A percentile compares a stretch with the other conserved stretches of the same genome.
These are phyloP conservation scores for Bacillus rossius DNA, from an alignment of 1,140 invertebrate species.

Conservation along the genomic window DNA sequence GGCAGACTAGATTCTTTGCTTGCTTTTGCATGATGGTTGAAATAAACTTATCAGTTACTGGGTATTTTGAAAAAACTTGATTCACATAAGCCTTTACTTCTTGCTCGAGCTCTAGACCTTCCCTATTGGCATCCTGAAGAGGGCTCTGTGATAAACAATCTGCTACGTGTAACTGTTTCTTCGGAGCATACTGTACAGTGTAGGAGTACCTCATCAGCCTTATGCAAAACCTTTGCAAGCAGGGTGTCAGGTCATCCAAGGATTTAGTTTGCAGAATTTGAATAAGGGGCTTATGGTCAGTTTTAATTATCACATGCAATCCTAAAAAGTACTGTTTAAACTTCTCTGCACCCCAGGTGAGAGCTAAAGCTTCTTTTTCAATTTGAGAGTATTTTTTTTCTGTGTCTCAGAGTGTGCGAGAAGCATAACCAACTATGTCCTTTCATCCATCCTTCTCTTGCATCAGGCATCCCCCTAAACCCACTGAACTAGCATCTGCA, in stretches of 20 bases:
- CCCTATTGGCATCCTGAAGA: background rate
- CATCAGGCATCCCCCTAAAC: too few species aligned
- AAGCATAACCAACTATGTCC: conserved; percentile 29
- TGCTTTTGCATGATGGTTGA: background rate
- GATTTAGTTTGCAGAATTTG: conserved; percentile 24
- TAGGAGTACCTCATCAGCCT: too few species aligned
- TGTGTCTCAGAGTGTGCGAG: conserved; percentile 25
- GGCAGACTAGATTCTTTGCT: conserved; percentile 17
- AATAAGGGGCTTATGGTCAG: conserved; percentile 33
- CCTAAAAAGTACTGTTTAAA: conserved; percentile 29
- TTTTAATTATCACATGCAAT: conserved; percentile 25
- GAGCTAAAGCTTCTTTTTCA: conserved; percentile 29
- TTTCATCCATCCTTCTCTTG: conserved; percentile 1
- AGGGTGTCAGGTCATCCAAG: conserved; percentile 30
- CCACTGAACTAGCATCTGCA: too few species aligned
- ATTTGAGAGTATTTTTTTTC: conserved; percentile 31
- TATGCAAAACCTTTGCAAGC: conserved; percentile 38
- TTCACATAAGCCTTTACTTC: too few species aligned
- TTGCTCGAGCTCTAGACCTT: too few species aligned
- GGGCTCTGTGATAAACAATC: conserved; percentile 33
- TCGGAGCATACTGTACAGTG: conserved; percentile 20
- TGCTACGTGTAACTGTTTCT: conserved; percentile 30
- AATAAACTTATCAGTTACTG: conserved; percentile 15
- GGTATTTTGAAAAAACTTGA: too few species aligned
- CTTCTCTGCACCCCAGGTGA: conserved; percentile 21